A percentile compares a stretch with the other conserved stretches of the same genome.
These are phyloP conservation scores for Rhynchopsitta pachyrhyncha DNA, from an alignment of 2,113 vertebrate species.

Conservation along the genomic window DNA sequence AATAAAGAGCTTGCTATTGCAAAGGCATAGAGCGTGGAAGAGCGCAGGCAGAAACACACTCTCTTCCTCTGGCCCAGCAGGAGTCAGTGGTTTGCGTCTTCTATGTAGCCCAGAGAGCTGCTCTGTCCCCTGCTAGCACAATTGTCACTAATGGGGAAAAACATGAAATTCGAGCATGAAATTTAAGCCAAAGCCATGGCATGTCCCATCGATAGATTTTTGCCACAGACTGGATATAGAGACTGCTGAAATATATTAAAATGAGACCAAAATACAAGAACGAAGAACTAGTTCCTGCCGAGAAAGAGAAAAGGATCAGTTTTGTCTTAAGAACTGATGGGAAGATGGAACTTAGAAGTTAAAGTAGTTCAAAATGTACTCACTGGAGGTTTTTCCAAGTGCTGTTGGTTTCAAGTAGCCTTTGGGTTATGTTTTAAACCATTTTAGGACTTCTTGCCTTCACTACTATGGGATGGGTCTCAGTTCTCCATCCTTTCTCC, in stretches of 20 bases:
- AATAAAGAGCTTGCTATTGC: background rate
- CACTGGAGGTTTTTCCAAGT: accelerated
- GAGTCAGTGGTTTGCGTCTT: background rate
- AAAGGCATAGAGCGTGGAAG: accelerated
- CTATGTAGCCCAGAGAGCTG: background rate
- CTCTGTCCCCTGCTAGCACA: background rate
- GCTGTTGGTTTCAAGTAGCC: background rate
- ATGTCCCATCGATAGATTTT: accelerated
- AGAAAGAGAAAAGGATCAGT: background rate
- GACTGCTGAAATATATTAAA: background rate
- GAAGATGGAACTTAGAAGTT: background rate
- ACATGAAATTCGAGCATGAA: background rate
- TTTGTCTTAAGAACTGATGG: background rate
- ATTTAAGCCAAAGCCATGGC: background rate
- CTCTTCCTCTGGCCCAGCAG: background rate
- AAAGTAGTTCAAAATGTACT: background rate
- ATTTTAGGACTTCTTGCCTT: background rate
- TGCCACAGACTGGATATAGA: background rate
- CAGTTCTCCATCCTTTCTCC: background rate
- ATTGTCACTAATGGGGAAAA: background rate
- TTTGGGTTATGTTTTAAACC: background rate
- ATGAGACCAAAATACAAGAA: background rate
- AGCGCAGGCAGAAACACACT: background rate
- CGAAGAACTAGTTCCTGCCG: background rate
- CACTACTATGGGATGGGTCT: background rate